These are phyloP conservation scores for Corythoichthys intestinalis DNA, from an alignment of 2,113 vertebrate species.

Conservation along the genomic window DNA sequence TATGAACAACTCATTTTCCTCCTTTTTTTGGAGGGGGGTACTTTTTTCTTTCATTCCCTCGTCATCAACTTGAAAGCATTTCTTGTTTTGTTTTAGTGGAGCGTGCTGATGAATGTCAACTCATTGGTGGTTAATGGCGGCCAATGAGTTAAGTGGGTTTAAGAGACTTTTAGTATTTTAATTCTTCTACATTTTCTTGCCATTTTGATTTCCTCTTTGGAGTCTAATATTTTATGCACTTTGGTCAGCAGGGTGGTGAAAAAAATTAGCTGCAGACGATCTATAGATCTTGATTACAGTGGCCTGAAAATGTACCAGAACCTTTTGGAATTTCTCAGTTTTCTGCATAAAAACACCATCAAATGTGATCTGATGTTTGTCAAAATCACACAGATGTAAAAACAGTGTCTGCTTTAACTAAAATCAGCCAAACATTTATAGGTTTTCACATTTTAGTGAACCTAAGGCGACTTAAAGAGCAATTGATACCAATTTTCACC, in stretches of 20 bases:
- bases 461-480: too few species aligned
- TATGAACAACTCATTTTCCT: constrained; percentile 87
- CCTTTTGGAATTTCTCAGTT: too few species aligned
- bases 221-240: not conserved
- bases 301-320: too few species aligned
- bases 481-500: too few species aligned
- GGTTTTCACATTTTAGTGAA: too few species aligned
- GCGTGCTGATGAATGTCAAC: constrained; percentile 29
- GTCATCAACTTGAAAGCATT: not conserved
- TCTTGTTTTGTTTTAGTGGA: constrained; percentile 1
- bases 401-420: too few species aligned
- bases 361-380: too few species aligned
- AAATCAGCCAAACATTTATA: too few species aligned
- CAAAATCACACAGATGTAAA: too few species aligned
- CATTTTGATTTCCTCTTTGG: not conserved
- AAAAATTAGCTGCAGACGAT: not conserved
- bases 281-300: too few species aligned
- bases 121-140: not conserved
- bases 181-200: not conserved
- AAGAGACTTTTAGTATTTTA: not conserved
- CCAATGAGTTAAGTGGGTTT: constrained; percentile 20
- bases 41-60: constrained; percentile 8
- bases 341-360: too few species aligned
- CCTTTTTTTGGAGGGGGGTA: constrained; percentile 64
- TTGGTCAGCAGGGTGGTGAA: not conserved